Evolutionary conservation across 2,113 vertebrate species (phyloP).

Genomic region (Vidua chalybeata): DNA sequence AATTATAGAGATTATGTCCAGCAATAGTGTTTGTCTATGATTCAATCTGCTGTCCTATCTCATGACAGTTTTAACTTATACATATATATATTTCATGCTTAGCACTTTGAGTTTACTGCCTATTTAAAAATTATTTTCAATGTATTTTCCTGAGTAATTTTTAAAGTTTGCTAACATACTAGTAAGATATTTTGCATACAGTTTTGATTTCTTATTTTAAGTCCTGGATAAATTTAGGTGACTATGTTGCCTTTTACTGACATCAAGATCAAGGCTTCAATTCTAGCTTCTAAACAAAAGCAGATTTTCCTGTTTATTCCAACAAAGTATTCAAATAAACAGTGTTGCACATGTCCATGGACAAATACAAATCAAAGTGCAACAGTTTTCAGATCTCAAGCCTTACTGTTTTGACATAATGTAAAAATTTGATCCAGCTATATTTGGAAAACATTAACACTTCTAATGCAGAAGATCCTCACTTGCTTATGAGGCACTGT

Average conservation of each 20-base stretch:
- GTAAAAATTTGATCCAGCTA: background rate
- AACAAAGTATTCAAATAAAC: background rate
- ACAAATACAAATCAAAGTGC: background rate
- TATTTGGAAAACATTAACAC: background rate
- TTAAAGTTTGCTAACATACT: background rate
- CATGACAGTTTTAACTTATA: background rate
- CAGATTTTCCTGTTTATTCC: background rate
- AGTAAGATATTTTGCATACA: background rate
- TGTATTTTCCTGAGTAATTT: background rate
- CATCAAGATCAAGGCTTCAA: background rate
- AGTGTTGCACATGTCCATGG: background rate
- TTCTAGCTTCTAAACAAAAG: background rate
- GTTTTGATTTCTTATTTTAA: background rate
- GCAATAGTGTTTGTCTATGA: background rate
- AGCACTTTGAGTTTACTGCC: background rate
- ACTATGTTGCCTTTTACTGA: background rate
- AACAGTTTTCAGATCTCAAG: background rate
- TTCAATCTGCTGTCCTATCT: background rate
- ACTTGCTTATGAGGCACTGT: background rate
- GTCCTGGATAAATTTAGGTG: background rate
- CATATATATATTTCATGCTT: background rate
- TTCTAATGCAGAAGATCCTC: background rate
- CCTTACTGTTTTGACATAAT: background rate
- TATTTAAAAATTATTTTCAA: background rate
- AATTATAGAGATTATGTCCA: background rate